Evolutionary conservation across 2,888 invertebrate species (phyloP).

Genomic region (Chrysina gloriosa): DNA sequence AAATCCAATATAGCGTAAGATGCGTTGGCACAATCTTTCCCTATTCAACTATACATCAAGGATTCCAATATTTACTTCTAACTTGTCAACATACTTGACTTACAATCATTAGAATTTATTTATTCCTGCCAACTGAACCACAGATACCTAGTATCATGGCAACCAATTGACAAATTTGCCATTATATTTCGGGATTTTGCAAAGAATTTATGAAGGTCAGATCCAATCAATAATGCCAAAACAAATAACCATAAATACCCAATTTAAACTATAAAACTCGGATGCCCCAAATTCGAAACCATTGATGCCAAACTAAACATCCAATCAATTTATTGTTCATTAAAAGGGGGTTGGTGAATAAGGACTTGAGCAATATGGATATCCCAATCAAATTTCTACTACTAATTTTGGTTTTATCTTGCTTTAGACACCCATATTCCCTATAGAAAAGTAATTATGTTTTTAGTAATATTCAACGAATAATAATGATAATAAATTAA

Average conservation of each 20-base stretch:
- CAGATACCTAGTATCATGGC: slow-evolving; percentile 11
- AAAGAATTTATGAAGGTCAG: slow-evolving; percentile 28
- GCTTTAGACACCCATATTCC: no score
- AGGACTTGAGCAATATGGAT: no score
- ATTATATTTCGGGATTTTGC: slow-evolving; percentile 19
- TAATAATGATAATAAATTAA: no score
- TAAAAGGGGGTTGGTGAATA: no score
- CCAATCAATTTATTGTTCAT: no score
- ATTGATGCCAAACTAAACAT: no score
- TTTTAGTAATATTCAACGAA: no score
- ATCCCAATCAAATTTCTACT: no score
- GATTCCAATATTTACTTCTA: slow-evolving; percentile 4
- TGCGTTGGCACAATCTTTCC: slow-evolving; percentile 39
- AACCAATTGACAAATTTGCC: slow-evolving; percentile 31
- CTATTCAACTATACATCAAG: background rate
- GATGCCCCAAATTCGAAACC: no score
- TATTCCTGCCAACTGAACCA: slow-evolving; percentile 10
- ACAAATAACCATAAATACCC: slow-evolving; percentile 14
- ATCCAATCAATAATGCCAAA: slow-evolving; percentile 20
- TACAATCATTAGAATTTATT: slow-evolving; percentile 23
- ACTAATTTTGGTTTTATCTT: no score
- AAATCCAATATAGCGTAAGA: slow-evolving; percentile 38
- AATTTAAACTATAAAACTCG: no score
- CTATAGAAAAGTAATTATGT: no score
- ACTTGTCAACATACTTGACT: slow-evolving; percentile 25